These are phyloP conservation scores for Cryptocephalus moraei DNA, from an alignment of 2,888 invertebrate species.

Conservation along the genomic window DNA sequence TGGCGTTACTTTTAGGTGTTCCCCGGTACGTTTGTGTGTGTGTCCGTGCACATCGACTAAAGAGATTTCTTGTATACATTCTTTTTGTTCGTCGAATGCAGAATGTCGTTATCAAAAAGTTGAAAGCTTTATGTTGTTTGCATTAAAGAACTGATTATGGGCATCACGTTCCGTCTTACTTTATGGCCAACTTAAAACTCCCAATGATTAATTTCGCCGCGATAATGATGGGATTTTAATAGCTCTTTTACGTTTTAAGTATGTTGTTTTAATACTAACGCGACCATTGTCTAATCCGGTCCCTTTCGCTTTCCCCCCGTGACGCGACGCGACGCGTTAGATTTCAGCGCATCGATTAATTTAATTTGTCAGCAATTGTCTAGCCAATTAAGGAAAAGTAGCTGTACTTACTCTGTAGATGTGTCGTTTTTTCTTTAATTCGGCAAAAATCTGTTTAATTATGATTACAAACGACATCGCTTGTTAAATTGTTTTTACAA, in stretches of 20 bases:
- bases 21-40: too few relatives aligned
- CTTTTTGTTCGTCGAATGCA: not conserved
- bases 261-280: constrained; percentile 31
- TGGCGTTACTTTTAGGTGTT: too few relatives aligned
- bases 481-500: too few relatives aligned
- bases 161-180: constrained; percentile 30
- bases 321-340: not conserved
- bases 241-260: constrained; percentile 33
- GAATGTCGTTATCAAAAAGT: constrained; percentile 21
- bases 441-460: not conserved
- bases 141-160: constrained; percentile 34
- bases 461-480: not conserved
- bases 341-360: too few relatives aligned
- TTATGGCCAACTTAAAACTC: constrained; percentile 28
- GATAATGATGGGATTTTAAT: constrained; percentile 34
- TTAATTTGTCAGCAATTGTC: too few relatives aligned
- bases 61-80: too few relatives aligned
- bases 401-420: not conserved
- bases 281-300: not conserved
- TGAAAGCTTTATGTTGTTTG: constrained; percentile 39
- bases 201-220: constrained; percentile 30
- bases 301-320: too few relatives aligned
- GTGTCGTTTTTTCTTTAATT: not conserved
- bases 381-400: too few relatives aligned
- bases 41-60: too few relatives aligned